Conservation (phyloP, 2,113 vertebrate genomes). For the Psittacula cyanocephala region DNA sequence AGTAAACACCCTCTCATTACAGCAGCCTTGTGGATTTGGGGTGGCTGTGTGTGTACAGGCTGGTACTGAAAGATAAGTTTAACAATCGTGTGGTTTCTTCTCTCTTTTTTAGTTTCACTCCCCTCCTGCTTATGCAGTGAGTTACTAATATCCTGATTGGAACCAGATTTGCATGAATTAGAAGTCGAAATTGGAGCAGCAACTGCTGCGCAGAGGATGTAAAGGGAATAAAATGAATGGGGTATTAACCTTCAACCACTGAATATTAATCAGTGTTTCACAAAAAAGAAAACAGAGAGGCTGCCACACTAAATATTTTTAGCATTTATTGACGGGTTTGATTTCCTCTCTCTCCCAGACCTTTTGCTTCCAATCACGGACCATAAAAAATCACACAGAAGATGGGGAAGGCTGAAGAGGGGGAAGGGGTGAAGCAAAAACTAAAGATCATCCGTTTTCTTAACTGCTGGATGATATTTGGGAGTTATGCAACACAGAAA, state of each 20-base stretch:
- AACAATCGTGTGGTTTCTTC: conserved; percentile 60
- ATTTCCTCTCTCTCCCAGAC: conserved; percentile 72
- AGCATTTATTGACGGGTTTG: conserved; percentile 81
- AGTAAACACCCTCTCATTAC: neutral
- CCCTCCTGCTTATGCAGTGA: conserved; percentile 78
- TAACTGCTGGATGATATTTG: neutral
- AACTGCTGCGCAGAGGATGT: conserved; percentile 84
- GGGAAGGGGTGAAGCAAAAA: neutral
- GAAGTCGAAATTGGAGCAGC: conserved; percentile 78
- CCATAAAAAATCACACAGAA: conserved; percentile 22
- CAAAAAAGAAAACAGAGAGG: conserved; percentile 92
- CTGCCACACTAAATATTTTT: conserved; percentile 93
- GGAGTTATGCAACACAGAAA: conserved; percentile 12
- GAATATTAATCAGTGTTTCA: conserved; percentile 97
- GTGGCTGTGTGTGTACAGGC: neutral
- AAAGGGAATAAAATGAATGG: conserved; percentile 85
- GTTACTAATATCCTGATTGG: conserved; percentile 82
- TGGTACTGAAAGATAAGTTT: conserved; percentile 29
- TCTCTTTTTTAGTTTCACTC: neutral
- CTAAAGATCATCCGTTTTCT: conserved; percentile 3
- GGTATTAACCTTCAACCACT: conserved; percentile 89
- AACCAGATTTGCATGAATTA: conserved; percentile 88
- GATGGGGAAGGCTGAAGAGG: neutral
- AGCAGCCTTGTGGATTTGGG: neutral
- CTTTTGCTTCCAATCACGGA: conserved; percentile 66